Base-by-base conservation (phyloP, 2,888 invertebrate species). In the Nephrotoma guestfalica region DNA sequence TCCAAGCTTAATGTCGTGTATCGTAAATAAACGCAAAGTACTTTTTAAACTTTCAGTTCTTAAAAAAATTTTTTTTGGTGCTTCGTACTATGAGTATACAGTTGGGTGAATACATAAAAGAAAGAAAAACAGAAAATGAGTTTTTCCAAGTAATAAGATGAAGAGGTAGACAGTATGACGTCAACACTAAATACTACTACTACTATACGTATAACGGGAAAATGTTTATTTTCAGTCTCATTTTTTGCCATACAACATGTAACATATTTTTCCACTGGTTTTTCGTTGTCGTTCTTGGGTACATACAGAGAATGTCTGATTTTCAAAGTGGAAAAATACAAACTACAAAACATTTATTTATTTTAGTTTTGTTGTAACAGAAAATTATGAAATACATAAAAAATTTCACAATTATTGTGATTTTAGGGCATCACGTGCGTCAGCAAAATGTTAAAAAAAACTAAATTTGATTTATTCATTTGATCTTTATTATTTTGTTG, bases 131-230 rank as follows among this genome's bases (percentile, higher is more conserved):
- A 41, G 41, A 41, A 84, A 84, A 84, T n/a, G 41, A 41, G 2
- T 84, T 83, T 47, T 83, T 41, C 83, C 83, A 11, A 83, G 2
- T 13, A 84, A 71, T 3, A 71, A 71, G 4, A 71, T 71, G 71
- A 9, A 84, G 84, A 84, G 84, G 84, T n/a, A 84, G 41, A 84
- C 41, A 6, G 84, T 84, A 84, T 84, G 84, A 84, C 84, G 84
- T 84, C 84, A 84, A 84, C 41, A 84, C 41, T 41, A 57, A 13
- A 71, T 30, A 7, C 11, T 71, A 71, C 71, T 71, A 71, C 71
- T 51, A 51, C 51, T 51, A 51, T 15, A 18, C 15, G 51, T 15
- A 51, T 3, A 30, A 4, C 11, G 11, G 9, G 71, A 71, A 71
- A 30, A 71, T 43, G 9, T 30, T 30, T 30, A 9, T 30, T 18